Conservation (phyloP, 2,113 vertebrate genomes). For the Calypte anna region DNA sequence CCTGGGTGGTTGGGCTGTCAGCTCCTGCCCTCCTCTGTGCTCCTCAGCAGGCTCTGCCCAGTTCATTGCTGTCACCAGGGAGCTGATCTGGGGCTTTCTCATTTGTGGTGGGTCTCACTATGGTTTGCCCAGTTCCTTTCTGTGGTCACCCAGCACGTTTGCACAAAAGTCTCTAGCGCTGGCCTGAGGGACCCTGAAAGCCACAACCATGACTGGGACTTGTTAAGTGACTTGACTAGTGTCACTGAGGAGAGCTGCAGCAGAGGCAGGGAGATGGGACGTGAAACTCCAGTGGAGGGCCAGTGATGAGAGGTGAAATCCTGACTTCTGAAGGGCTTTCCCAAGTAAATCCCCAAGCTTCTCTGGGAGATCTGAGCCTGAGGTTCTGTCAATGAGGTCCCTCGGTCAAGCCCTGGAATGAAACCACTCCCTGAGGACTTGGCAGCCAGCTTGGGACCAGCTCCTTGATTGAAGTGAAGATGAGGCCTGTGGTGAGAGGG, state of each 20-base stretch:
- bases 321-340: background rate
- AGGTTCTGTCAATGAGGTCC: background rate
- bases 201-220: rapidly evolving
- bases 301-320: background rate
- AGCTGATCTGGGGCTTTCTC: background rate
- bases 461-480: background rate
- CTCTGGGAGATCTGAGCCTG: background rate
- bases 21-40: background rate
- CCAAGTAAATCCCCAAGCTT: background rate
- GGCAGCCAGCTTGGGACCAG: background rate
- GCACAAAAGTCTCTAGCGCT: background rate
- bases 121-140: background rate
- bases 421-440: background rate
- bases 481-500: background rate
- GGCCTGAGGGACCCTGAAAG: background rate
- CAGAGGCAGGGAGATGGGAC: background rate
- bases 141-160: background rate
- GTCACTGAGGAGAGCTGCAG: background rate
- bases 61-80: background rate
- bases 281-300: background rate
- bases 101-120: rapidly evolving
- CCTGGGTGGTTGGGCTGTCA: background rate
- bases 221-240: background rate
- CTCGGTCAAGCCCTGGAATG: background rate
- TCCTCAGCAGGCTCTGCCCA: background rate